A percentile compares a stretch with the other conserved stretches of the same genome.
Conservation (phyloP, 2,113 vertebrate genomes). For the Cyrtonyx montezumae region DNA sequence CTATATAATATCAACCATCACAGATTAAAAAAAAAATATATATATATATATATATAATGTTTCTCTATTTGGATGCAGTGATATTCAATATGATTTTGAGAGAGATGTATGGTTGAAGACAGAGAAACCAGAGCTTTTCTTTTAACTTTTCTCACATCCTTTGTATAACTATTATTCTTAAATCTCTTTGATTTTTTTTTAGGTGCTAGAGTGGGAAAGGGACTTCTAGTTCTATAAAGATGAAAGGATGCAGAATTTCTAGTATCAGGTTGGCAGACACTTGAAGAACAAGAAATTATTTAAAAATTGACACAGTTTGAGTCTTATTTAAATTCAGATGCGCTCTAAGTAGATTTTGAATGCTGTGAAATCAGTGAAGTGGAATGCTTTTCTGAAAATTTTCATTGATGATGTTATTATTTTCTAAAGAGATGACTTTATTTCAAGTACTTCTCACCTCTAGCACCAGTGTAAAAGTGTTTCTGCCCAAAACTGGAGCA, state of each 20-base stretch:
- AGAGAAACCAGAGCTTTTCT: conserved; percentile 41
- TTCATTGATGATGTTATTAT: background rate
- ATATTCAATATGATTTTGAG: conserved; percentile 21
- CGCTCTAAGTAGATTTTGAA: background rate
- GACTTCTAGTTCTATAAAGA: background rate
- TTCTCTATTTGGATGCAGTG: conserved; percentile 13
- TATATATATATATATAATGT: conserved; percentile 37
- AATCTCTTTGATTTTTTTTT: background rate
- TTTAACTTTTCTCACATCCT: conserved; percentile 46
- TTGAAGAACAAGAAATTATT: background rate
- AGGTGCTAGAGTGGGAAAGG: conserved; percentile 1
- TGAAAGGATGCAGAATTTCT: background rate
- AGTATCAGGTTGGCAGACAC: background rate
- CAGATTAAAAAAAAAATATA: background rate
- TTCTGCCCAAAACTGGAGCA: background rate
- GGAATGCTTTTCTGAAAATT: background rate
- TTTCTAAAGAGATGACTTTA: background rate
- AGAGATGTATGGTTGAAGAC: background rate
- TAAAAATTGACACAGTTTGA: background rate
- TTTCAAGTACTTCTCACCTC: background rate
- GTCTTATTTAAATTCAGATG: background rate
- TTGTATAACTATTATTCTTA: background rate
- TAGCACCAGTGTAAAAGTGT: background rate
- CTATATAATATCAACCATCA: background rate
- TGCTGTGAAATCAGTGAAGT: background rate